A percentile compares a stretch with the other conserved stretches of the same genome.
These are phyloP conservation scores for Dreissena polymorpha DNA, from an alignment of 1,140 invertebrate species.

Conservation along the genomic window DNA sequence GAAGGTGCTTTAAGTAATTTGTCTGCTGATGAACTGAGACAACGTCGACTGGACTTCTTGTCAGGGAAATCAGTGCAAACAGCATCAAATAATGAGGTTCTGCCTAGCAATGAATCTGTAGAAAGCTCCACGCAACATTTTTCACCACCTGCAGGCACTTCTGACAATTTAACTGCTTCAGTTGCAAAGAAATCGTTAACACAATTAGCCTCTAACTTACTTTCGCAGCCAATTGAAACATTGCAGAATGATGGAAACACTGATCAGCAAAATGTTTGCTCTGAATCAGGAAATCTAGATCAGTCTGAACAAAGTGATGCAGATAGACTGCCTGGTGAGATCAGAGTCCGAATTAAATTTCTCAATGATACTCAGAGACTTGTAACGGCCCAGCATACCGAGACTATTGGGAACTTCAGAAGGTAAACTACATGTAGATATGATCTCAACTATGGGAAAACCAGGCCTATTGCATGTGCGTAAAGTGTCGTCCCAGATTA, in stretches of 20 bases:
- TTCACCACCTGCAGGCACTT: neutral
- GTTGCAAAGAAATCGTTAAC: neutral
- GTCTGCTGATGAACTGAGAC: constrained; percentile 10
- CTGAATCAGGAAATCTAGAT: neutral
- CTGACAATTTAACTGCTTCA: constrained; percentile 7
- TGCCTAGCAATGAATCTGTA: neutral
- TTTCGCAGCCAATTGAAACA: neutral
- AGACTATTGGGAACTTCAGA: constrained; percentile 92
- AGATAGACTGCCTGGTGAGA: constrained; percentile 77
- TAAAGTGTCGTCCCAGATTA: too few relatives aligned
- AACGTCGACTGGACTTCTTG: constrained; percentile 41
- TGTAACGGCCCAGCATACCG: constrained; percentile 88
- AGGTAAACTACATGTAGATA: constrained; percentile 83
- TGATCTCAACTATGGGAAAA: too few relatives aligned
- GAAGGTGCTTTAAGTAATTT: neutral
- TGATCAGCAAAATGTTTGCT: constrained; percentile 5
- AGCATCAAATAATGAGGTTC: constrained; percentile 1
- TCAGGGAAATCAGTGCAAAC: constrained; percentile 4
- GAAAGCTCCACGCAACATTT: neutral
- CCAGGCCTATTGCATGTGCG: too few relatives aligned
- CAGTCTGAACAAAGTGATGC: neutral
- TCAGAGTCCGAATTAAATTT: constrained; percentile 91
- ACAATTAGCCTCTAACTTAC: constrained; percentile 32
- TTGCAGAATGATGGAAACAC: neutral
- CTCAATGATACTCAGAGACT: constrained; percentile 92